These are phyloP conservation scores for Hydractinia echinata DNA, from an alignment of 30 jellyfish, hydroid and myxozoan genomes.

Conservation along the genomic window DNA sequence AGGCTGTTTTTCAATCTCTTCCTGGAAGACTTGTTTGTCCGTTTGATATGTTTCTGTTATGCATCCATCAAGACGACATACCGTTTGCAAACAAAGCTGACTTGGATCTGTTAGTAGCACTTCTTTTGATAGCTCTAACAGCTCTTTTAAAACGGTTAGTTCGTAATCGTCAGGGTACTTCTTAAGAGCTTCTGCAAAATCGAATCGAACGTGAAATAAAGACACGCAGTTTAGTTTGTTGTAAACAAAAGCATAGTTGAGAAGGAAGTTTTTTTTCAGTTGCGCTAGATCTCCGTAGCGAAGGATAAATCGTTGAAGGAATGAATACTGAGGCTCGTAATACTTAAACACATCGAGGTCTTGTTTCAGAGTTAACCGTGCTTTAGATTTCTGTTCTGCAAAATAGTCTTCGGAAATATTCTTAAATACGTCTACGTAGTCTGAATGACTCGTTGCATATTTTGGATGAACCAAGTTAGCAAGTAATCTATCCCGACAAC, in stretches of 20 bases:
- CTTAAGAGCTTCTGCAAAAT: conserved; percentile 36
- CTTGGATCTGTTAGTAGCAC: conserved; percentile 53
- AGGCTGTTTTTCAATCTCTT: background rate
- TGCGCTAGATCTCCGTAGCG: conserved; percentile 3
- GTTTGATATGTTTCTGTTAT: background rate
- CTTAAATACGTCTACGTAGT: background rate
- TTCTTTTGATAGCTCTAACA: conserved; percentile 48
- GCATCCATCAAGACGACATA: conserved; percentile 41
- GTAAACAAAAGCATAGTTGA: conserved; percentile 42
- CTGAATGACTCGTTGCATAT: background rate
- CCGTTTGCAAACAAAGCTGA: conserved; percentile 56
- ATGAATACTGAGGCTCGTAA: conserved; percentile 16
- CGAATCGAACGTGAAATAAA: conserved; percentile 45
- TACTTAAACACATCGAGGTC: background rate
- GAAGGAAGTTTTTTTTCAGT: conserved; percentile 35
- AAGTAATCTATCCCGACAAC: background rate
- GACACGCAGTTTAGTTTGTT: conserved; percentile 46
- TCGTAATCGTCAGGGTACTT: conserved; percentile 43
- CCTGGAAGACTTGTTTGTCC: too few relatives aligned
- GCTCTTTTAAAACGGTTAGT: conserved; percentile 42
- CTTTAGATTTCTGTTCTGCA: background rate
- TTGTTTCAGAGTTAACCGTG: background rate
- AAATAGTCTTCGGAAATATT: background rate
- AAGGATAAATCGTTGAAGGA: conserved; percentile 32
- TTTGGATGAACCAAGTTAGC: background rate